These are phyloP conservation scores for Fulica atra DNA, from an alignment of 2,113 vertebrate species.

Conservation along the genomic window DNA sequence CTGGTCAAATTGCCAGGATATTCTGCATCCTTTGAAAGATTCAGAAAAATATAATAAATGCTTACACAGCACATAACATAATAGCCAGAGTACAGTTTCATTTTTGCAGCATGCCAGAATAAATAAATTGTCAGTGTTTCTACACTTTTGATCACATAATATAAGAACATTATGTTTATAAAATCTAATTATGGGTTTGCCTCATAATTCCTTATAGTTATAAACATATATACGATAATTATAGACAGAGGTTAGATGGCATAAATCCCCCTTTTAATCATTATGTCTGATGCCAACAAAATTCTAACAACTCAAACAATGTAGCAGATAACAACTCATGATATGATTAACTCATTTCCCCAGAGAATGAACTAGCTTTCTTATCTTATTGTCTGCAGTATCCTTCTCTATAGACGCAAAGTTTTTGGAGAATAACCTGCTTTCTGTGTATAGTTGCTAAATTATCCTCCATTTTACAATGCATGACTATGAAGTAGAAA, in stretches of 20 bases:
- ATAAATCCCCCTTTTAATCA: constrained; percentile 16
- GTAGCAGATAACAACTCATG: constrained; percentile 51
- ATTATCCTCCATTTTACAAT: background rate
- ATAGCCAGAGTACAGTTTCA: constrained; percentile 19
- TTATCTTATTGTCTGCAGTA: constrained; percentile 25
- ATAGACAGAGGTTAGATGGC: background rate
- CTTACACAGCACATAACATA: background rate
- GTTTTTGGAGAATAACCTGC: background rate
- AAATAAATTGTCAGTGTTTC: constrained; percentile 69
- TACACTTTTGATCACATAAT: constrained; percentile 56
- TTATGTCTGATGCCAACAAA: constrained; percentile 16
- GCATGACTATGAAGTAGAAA: background rate
- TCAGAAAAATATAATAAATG: constrained; percentile 16
- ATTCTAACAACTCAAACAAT: constrained; percentile 62
- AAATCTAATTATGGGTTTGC: constrained; percentile 48
- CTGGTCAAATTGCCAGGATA: constrained; percentile 80
- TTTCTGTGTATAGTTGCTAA: background rate
- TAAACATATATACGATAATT: constrained; percentile 25
- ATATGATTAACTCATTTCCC: constrained; percentile 71
- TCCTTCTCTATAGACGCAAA: background rate
- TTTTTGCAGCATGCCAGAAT: constrained; percentile 32
- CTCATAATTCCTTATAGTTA: constrained; percentile 41
- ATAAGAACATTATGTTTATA: constrained; percentile 65
- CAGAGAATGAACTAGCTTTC: background rate
- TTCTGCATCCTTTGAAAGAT: constrained; percentile 72